Conservation (phyloP, 2,888 invertebrate genomes). For the Troides helena region DNA sequence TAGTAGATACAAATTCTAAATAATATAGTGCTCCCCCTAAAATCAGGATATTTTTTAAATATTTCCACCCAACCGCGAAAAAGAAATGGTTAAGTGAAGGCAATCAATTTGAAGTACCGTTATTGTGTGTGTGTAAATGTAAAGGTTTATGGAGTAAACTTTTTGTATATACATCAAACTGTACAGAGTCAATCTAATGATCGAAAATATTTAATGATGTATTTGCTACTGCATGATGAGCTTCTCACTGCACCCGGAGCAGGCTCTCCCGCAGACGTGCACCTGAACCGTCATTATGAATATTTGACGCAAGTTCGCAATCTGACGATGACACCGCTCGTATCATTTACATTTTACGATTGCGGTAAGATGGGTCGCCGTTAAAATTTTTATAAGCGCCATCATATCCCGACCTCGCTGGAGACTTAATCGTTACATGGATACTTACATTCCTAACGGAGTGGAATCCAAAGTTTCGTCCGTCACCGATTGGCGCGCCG, state of each 20-base stretch:
- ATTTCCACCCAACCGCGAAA: no score
- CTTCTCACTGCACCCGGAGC: neutral
- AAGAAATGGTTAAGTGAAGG: no score
- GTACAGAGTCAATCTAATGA: no score
- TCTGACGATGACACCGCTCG: conserved; percentile 36
- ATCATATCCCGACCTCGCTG: conserved; percentile 33
- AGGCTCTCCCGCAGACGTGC: neutral
- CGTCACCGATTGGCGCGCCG: conserved; percentile 4
- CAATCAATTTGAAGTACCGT: no score
- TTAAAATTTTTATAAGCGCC: conserved; percentile 40
- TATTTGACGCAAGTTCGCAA: conserved; percentile 33
- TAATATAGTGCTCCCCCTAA: no score
- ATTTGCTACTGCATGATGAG: no score
- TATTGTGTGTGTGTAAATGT: no score
- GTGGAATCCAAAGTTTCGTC: conserved; percentile 5
- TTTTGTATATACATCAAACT: no score
- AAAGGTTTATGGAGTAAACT: no score
- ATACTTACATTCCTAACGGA: conserved; percentile 27
- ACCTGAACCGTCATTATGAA: conserved; percentile 13
- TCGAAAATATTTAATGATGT: no score
- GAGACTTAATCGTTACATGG: conserved; percentile 33
- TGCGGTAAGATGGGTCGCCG: conserved; percentile 30
- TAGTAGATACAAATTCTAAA: no score
- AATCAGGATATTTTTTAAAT: no score
- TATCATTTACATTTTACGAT: conserved; percentile 39